Evolutionary conservation across 2,888 invertebrate genomes (phyloP).

Genomic region (Barypeithes pellucidus): DNA sequence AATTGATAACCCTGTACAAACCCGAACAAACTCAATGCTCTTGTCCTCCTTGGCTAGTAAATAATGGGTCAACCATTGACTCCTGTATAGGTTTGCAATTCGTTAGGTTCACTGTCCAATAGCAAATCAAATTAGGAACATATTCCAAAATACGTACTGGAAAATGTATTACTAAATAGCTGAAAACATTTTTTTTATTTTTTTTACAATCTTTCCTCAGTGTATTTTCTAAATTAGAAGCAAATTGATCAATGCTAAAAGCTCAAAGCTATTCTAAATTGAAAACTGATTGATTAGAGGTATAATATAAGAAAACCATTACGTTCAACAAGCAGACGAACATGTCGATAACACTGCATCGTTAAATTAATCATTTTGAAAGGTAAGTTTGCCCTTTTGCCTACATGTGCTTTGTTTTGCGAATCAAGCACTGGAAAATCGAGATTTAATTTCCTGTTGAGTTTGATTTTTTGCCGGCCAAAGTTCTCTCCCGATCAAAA

Average conservation of each 20-base stretch:
- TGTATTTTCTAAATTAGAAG: neutral
- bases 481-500: conserved; percentile 14
- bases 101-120: too few species aligned
- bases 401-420: conserved; percentile 36
- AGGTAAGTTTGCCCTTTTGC: conserved; percentile 32
- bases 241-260: conserved; percentile 12
- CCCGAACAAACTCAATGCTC: too few species aligned
- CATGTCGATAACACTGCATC: conserved; percentile 43
- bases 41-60: too few species aligned
- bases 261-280: conserved; percentile 44
- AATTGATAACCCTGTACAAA: too few species aligned
- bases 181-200: too few species aligned
- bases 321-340: conserved; percentile 29
- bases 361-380: conserved; percentile 45
- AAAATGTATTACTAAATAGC: too few species aligned
- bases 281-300: conserved; percentile 50
- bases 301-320: conserved; percentile 52
- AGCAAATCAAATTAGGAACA: too few species aligned
- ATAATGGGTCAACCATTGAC: too few species aligned
- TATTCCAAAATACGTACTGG: too few species aligned
- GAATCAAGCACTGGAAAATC: conserved; percentile 35
- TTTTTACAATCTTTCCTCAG: neutral
- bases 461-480: conserved; percentile 23
- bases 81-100: too few species aligned
- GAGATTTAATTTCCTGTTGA: conserved; percentile 36